Evolutionary conservation across 1,140 invertebrate species (phyloP), one percentile per base, ranked within the genome.

Genomic region (Rhynchophorus ferrugineus): DNA sequence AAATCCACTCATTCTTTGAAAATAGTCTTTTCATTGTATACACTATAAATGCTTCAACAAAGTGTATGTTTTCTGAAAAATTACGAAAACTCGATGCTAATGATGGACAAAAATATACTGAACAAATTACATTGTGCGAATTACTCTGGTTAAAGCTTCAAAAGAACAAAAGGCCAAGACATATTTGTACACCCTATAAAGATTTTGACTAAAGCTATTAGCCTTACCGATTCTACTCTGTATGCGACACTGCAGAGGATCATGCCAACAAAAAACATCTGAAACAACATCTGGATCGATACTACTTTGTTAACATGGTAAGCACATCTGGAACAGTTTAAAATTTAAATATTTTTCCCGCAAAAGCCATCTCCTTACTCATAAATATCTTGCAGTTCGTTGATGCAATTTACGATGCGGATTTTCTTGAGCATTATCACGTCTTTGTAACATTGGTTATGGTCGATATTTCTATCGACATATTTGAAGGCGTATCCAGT

Each of bases 341-440:
- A 29, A 5, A 6, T 29, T 6, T 29, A 29, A 11, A 29, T 6
- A 29, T 29, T 29, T 6, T 5, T 29, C 24, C 5, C 24, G 24
- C 11, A 44, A 11, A 44, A 44, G 3, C n/a, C 11, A 9, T 20
- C 14, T 9, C n/a, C 18, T 24, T 14, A 54, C 56, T 41, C 54
- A 17, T 54, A 58, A 39, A 58, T 58, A 19, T 51, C 34, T 29
- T 54, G 41, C 5, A 54, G 34, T 22, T 54, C 47, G 18, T 49
- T 42, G 9, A 54, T 50, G 33, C 51, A 58, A 22, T 50, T 54
- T 6, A 54, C 22, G n/a, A 54, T 37, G 11, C 56, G 34, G n/a
- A 54, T 50, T 34, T 50, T 39, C 18, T 45, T 54, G 5, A 47
- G 9, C 34, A 18, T 43, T 9, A 16, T 13, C 13, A 7, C 18